These are phyloP conservation scores for Diploscapter pachys DNA, from an alignment of 1,140 invertebrate genomes.

Conservation along the genomic window DNA sequence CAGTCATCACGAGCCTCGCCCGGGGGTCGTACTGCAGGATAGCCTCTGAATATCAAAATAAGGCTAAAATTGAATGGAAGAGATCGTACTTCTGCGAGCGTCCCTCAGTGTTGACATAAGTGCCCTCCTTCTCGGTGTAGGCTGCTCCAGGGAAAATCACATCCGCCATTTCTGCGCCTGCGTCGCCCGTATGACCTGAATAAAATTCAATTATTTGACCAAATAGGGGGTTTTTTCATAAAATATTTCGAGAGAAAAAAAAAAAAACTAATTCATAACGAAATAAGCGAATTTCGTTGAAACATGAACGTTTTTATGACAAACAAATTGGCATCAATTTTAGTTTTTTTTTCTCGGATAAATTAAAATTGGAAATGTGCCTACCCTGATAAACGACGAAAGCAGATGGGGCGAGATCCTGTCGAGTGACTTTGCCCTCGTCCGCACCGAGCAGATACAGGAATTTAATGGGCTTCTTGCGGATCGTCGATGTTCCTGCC, in stretches of 20 bases:
- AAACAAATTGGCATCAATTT: not conserved
- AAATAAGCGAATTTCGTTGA: not conserved
- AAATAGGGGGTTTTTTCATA: not conserved
- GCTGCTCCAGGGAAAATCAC: slow-evolving; percentile 90
- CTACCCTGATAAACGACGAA: slow-evolving; percentile 81
- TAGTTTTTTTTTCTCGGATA: too few relatives aligned
- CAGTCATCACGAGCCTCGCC: slow-evolving; percentile 91
- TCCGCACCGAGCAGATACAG: slow-evolving; percentile 90
- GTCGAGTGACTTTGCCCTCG: slow-evolving; percentile 73
- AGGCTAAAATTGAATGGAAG: not conserved
- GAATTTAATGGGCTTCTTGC: slow-evolving; percentile 70
- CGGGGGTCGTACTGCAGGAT: slow-evolving; percentile 81
- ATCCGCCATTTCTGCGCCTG: slow-evolving; percentile 86
- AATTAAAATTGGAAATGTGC: not conserved
- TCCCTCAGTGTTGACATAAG: slow-evolving; percentile 95
- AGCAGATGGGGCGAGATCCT: slow-evolving; percentile 76
- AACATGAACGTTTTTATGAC: not conserved
- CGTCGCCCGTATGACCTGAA: slow-evolving; percentile 86
- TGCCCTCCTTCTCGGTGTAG: slow-evolving; percentile 94
- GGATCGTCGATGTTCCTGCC: slow-evolving; percentile 19
- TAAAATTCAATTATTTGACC: not conserved
- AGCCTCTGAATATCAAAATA: slow-evolving; percentile 19
- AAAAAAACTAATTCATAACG: not conserved
- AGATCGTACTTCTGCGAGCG: slow-evolving; percentile 77
- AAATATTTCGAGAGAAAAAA: too few relatives aligned